Base-by-base conservation (phyloP, 2,113 vertebrate genomes). In the Setophaga coronata region DNA sequence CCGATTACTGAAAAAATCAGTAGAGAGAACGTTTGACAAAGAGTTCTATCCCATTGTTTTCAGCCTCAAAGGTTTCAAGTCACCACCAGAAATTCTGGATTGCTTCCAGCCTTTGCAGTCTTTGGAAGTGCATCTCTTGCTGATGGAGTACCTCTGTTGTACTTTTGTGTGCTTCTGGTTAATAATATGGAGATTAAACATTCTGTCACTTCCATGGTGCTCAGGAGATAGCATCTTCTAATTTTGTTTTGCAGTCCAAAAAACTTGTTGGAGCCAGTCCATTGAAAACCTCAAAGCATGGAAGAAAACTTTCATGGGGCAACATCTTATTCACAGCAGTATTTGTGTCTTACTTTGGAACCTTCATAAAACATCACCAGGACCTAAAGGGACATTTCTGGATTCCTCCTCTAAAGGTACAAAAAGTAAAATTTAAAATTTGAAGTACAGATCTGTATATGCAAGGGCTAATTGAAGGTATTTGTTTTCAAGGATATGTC, bases 341-440 rank as follows among this genome's bases (percentile, higher is more conserved):
- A 0, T 98, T 98, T 36, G 96, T 98, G 76, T 98, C 98, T 43
- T 99, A 98, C 7, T 78, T 98, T 69, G 98, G 98, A 51, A 96
- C 97, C 87, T 99, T 99, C 86, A 98, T 97, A 9, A 97, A 97
- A 69, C 98, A 99, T 89, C 95, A 91, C 6, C 94, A 95, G 70
- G 98, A 99, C 26, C 96, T 98, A 73, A 89, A 98, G 10, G 78
- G 97, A 71, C 80, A 93, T 80, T 88, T 91, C 73, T 98, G 98
- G 98, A 96, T 98, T 84, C 98, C 98, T 26, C 98, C 98, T 90
- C 98, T 99, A 72, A 97, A 94, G 79, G 97, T 97, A 94, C 91
- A 97, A 42, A 97, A 97, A 97, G 98, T 98, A 97, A 95, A 76
- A 64, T 56, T 50, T 98, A 97, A 95, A 76, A 64, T 56, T 50